phyloP scores from a whole-genome alignment of 2,888 invertebrate genomes.

The Macropis europaea region DNA sequence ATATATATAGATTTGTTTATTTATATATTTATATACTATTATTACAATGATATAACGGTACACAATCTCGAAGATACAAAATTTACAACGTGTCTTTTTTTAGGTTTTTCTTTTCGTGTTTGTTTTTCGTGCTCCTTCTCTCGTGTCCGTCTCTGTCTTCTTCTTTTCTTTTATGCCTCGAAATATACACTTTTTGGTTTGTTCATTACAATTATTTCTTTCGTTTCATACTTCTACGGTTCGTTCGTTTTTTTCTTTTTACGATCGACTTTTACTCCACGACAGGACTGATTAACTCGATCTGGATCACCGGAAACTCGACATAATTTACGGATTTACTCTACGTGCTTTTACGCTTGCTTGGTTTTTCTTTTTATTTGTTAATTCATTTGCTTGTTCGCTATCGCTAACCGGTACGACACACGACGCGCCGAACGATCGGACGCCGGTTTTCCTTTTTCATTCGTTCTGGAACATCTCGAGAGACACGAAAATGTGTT shows the following conservation, averaged over 20 bases:
- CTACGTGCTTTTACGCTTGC: constrained; percentile 59
- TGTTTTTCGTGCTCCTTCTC: constrained; percentile 15
- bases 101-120: constrained; percentile 4
- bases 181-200: background rate
- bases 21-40: constrained; percentile 55
- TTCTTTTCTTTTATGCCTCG: background rate
- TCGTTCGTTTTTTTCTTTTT: background rate
- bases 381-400: constrained; percentile 10
- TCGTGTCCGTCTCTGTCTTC: constrained; percentile 1
- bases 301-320: constrained; percentile 45
- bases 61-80: constrained; percentile 77
- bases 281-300: constrained; percentile 18
- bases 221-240: background rate
- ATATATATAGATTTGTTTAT: constrained; percentile 13
- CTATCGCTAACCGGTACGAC: constrained; percentile 73
- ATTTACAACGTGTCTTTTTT: constrained; percentile 67
- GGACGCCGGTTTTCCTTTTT: constrained; percentile 36
- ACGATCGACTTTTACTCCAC: background rate
- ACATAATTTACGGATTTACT: constrained; percentile 35
- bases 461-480: background rate
- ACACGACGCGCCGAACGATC: constrained; percentile 63
- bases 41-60: constrained; percentile 69
- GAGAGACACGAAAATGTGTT: too few species aligned
- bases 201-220: background rate
- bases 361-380: constrained; percentile 26